Evolutionary conservation across 2,888 invertebrate genomes (phyloP).

Genomic region (Limnephilus lunatus): DNA sequence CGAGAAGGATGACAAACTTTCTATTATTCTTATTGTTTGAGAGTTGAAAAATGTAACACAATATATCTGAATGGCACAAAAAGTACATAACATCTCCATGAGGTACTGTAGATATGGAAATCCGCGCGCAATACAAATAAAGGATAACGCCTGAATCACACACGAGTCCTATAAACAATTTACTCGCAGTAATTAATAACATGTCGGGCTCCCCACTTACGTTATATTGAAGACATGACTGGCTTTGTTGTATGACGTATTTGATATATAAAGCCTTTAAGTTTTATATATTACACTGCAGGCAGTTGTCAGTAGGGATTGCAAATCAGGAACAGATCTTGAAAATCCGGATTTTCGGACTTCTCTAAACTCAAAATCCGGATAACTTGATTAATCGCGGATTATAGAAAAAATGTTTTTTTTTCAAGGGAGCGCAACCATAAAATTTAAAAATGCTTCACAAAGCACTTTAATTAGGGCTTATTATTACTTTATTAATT

Average conservation of each 20-base stretch:
- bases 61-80: not conserved
- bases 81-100: not conserved
- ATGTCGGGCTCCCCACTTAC: conserved; percentile 29
- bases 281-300: not conserved
- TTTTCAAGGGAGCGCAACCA: too few species aligned
- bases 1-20: not conserved
- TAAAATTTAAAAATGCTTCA: too few species aligned
- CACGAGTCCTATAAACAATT: conserved; percentile 35
- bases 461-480: too few species aligned
- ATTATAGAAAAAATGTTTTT: too few species aligned
- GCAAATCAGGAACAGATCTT: too few species aligned
- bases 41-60: not conserved
- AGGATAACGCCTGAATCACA: not conserved
- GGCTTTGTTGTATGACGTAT: conserved; percentile 41
- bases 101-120: not conserved
- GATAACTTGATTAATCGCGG: too few species aligned
- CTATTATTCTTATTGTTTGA: not conserved
- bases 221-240: conserved; percentile 40
- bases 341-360: too few species aligned
- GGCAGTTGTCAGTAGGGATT: too few species aligned
- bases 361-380: too few species aligned
- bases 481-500: too few species aligned
- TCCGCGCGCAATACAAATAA: not conserved
- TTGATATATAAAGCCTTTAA: conserved; percentile 7
- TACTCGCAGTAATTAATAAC: conserved; percentile 17